Base-by-base conservation (phyloP, 2,113 vertebrate species). In the Prinia subflava region DNA sequence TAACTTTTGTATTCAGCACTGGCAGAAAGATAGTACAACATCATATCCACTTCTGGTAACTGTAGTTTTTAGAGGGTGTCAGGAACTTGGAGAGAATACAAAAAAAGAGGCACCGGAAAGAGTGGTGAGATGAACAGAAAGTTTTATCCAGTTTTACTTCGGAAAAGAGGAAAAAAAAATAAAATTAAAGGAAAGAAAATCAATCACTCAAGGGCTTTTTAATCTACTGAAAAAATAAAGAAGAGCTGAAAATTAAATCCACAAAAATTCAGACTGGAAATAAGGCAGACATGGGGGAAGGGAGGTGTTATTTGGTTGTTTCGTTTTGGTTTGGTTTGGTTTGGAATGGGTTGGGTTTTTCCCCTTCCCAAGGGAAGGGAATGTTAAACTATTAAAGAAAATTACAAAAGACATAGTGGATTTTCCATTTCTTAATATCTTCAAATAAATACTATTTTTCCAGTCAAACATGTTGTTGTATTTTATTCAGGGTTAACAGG, bases 361-460 rank as follows among this genome's bases (percentile, higher is more conserved):
- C 16, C 10, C 8, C 11, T 70, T 56, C 30, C 35, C 39, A 39
- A 42, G 63, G 63, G 79, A 77, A 76, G 13, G 41, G n/a, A 90
- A 89, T 35, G 13, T 67, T 83, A 75, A 86, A 82, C 17, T 41
- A 37, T 87, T 69, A 75, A 31, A 90, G 31, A 78, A 91, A 87
- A 75, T 82, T 59, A 84, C 52, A 81, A 67, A 91, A 86, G 47
- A 84, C 75, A 30, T n/a, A 7, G 62, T 79, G 10, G 13, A 55
- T 82, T 91, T 94, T 91, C 65, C 62, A 64, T 52, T 27, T 79
- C 19, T 52, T 85, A 65, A 87, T 47, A 71, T 14, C 15, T 30
- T 91, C 74, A 78, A n/a, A 81, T 64, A 87, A 89, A 79, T 44
- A 79, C 25, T 87, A 9, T 91, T 94, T 93, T 92, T 89, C 52